A percentile compares a stretch with the other conserved stretches of the same genome.
These are phyloP conservation scores for Agonopterix arenella DNA, from an alignment of 2,888 invertebrate genomes.

Conservation along the genomic window DNA sequence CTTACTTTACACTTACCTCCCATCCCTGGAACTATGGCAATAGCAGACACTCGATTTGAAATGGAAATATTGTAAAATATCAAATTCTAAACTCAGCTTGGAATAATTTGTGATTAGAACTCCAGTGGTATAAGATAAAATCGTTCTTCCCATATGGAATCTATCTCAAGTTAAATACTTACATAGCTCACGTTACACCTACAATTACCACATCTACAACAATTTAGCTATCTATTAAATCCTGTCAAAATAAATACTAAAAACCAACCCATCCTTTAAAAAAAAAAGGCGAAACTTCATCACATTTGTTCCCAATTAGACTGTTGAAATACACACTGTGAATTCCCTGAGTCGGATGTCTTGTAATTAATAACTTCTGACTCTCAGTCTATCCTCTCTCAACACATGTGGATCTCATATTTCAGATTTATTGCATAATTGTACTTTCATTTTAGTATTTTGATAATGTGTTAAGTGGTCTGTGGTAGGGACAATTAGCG, in stretches of 20 bases:
- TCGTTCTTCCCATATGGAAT: too few relatives aligned
- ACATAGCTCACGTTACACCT: too few relatives aligned
- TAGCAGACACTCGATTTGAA: too few relatives aligned
- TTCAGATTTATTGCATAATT: constrained; percentile 57
- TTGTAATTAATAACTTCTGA: constrained; percentile 57
- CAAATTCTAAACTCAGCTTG: too few relatives aligned
- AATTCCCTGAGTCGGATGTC: constrained; percentile 46
- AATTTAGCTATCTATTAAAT: constrained; percentile 1
- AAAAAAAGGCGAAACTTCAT: constrained; percentile 27
- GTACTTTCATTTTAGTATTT: constrained; percentile 15
- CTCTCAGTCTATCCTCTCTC: constrained; percentile 22
- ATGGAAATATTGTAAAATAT: too few relatives aligned
- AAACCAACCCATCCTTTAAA: constrained; percentile 18
- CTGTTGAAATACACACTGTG: constrained; percentile 61
- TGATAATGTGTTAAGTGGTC: constrained; percentile 27
- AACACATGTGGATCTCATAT: constrained; percentile 52
- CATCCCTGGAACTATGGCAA: too few relatives aligned
- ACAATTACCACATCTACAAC: too few relatives aligned
- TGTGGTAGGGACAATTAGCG: constrained; percentile 15
- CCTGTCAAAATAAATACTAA: constrained; percentile 32
- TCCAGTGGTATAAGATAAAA: too few relatives aligned
- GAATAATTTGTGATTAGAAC: too few relatives aligned
- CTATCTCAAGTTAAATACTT: too few relatives aligned
- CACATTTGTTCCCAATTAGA: constrained; percentile 70
- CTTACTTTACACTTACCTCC: too few relatives aligned